Conservation (phyloP, 2,113 vertebrate genomes). For the Archocentrus centrarchus region DNA sequence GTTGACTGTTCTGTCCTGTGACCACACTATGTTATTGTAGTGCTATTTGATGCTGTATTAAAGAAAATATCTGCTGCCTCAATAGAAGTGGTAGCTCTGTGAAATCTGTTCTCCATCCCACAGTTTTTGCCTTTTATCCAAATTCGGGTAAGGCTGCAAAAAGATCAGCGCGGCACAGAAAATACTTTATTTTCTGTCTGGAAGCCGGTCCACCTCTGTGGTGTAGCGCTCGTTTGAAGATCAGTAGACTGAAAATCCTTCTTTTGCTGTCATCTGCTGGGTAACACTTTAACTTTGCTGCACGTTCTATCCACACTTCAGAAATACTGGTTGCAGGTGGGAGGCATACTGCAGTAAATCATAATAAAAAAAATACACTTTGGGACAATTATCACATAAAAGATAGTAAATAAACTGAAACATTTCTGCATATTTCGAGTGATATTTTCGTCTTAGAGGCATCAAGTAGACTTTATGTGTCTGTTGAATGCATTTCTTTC, state of each 20-base stretch:
- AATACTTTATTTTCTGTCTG: conserved; percentile 12
- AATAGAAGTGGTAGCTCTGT: conserved; percentile 35
- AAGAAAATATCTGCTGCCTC: conserved; percentile 30
- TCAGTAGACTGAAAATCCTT: background rate
- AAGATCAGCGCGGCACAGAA: conserved; percentile 12
- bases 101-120: conserved; percentile 31
- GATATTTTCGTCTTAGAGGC: background rate
- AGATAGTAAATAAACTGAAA: background rate
- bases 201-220: background rate
- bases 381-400: conserved; percentile 8
- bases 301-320: background rate
- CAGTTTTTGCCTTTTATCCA: conserved; percentile 17
- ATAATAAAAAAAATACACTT: background rate
- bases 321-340: background rate
- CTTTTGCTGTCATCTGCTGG: background rate
- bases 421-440: background rate
- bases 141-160: background rate
- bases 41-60: conserved; percentile 67
- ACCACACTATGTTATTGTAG: conserved; percentile 66
- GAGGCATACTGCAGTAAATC: background rate
- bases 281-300: background rate
- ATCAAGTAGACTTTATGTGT: background rate
- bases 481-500: background rate
- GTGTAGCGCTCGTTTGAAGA: conserved; percentile 5
- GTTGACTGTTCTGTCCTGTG: conserved; percentile 59